Conservation (phyloP, 1,140 invertebrate genomes). For the Teleogryllus occipitalis region DNA sequence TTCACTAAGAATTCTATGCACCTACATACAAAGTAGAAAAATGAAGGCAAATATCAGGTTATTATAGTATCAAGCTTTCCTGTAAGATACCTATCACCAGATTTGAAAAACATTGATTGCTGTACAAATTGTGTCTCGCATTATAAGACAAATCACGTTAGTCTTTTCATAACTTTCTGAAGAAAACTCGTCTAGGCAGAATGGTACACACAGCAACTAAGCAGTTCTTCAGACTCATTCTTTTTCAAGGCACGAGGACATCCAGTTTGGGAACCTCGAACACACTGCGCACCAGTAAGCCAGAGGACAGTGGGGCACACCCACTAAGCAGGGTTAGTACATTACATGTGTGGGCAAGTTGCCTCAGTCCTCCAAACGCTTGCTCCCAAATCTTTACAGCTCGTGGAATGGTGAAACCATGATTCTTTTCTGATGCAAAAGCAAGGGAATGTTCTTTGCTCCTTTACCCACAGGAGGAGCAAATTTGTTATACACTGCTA, state of each 20-base stretch:
- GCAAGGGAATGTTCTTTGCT: conserved; percentile 20
- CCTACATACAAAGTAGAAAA: conserved; percentile 19
- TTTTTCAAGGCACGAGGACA: neutral
- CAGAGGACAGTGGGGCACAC: neutral
- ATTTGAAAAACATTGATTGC: conserved; percentile 19
- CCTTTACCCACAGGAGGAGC: neutral
- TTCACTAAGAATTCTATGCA: conserved; percentile 15
- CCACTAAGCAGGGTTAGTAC: neutral
- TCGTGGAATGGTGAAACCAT: conserved; percentile 11
- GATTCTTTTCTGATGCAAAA: conserved; percentile 11
- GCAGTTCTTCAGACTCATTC: neutral
- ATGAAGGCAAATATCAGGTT: conserved; percentile 20
- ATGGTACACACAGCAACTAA: conserved; percentile 1
- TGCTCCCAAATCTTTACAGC: neutral
- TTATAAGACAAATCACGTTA: conserved; percentile 4
- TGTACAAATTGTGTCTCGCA: conserved; percentile 13
- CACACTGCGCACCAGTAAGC: neutral
- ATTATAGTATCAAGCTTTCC: conserved; percentile 19
- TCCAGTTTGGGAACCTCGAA: neutral
- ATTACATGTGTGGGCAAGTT: neutral
- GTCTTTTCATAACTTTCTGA: neutral
- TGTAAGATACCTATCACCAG: conserved; percentile 15
- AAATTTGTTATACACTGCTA: conserved; percentile 15
- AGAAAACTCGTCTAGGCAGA: neutral
- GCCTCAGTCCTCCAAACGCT: neutral